A percentile compares a stretch with the other conserved stretches of the same genome.
Evolutionary conservation across 1,140 invertebrate species (phyloP).

Genomic region (Orchestia grillus): DNA sequence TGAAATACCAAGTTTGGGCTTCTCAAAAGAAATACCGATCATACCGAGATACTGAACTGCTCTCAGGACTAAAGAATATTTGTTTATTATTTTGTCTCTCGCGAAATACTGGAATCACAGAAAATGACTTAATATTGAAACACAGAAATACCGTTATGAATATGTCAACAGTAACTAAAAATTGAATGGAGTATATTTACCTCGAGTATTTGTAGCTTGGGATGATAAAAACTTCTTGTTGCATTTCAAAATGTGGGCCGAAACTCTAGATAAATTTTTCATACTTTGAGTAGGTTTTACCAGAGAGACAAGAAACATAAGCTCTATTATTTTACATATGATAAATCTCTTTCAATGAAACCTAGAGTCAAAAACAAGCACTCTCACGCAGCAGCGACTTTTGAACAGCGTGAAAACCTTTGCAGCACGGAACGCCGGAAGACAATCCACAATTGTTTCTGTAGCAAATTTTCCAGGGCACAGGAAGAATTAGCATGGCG

Average conservation of each 20-base stretch:
- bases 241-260: not conserved
- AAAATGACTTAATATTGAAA: not conserved
- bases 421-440: no score
- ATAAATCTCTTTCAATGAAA: not conserved
- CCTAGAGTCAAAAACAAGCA: no score
- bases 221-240: not conserved
- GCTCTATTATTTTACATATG: not conserved
- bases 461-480: no score
- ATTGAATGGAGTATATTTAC: not conserved
- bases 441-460: no score
- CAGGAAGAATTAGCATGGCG: no score
- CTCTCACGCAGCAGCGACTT: no score
- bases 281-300: not conserved
- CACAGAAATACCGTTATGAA: not conserved
- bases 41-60: not conserved
- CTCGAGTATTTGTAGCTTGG: not conserved
- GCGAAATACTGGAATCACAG: not conserved
- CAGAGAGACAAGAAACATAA: not conserved
- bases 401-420: no score
- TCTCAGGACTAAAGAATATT: not conserved
- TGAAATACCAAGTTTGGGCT: no score
- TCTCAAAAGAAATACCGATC: not conserved
- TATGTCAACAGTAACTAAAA: not conserved
- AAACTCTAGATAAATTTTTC: not conserved
- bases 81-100: not conserved